Evolutionary conservation across 1,140 invertebrate genomes (phyloP), one percentile per base, ranked within the genome.

Genomic region (Anastrepha obliqua): DNA sequence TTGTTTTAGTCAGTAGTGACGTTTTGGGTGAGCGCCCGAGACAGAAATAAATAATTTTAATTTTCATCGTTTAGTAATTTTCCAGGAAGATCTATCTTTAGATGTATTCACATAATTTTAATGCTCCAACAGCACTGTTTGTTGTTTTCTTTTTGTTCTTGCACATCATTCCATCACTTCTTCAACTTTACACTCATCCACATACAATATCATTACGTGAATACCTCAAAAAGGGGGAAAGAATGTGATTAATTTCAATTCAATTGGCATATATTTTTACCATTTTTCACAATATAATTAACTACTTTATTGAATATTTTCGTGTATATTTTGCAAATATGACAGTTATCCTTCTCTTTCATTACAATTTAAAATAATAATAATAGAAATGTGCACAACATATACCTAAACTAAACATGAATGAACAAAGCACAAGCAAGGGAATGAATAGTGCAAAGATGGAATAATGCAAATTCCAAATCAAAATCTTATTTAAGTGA

Each of bases 261-360:
- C 17, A 44, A 74, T 42, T 74, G 42, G 9, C 67, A 47, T 29
- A 55, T 74, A 74, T 13, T 62, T 62, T 62, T 47, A 44, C 42
- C 67, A 74, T 5, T 74, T 44, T n/a, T 74, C 15, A 65, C 13
- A 47, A 55, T 81, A 81, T 47, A 81, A 55, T 55, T 55, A 81
- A 81, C 47, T 81, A 51, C 8, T 81, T 81, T 20, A 55, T 81
- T 81, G 74, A 55, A 81, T 81, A 29, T 81, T 81, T 81, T 55
- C 74, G 74, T 78, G 17, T 67, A 78, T 78, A 78, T 78, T 78
- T 81, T 55, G 44, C 47, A 81, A 81, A 81, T 81, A 81, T 81
- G 44, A 55, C 55, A 81, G 29, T 20, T 7, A 29, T 67, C 20
- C 74, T 74, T 74, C 42, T 44, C 47, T 81, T 81, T 55, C 47